Conservation (phyloP, 64 coral and sea anemone species). For the Exaiptasia diaphana region DNA sequence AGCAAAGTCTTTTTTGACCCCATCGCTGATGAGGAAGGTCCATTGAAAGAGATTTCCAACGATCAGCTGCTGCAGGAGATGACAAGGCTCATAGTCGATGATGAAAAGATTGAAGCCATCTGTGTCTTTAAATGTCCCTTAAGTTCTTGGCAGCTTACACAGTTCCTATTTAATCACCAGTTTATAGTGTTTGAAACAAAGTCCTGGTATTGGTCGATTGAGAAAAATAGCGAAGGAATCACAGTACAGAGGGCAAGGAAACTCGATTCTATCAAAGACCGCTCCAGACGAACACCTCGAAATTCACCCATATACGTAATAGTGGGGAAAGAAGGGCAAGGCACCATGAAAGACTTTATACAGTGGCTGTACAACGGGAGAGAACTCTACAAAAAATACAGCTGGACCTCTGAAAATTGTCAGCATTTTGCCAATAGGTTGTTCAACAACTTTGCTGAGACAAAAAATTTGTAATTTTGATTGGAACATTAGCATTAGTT, state of each 20-base stretch:
- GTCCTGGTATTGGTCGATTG: constrained; percentile 29
- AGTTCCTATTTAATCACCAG: constrained; percentile 4
- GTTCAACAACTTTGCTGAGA: background rate
- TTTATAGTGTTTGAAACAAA: constrained; percentile 7
- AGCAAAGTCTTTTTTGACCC: background rate
- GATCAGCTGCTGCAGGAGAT: background rate
- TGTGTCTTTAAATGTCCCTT: constrained; percentile 18
- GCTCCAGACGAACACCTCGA: background rate
- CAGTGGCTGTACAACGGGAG: background rate
- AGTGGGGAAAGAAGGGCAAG: background rate
- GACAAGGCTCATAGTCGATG: background rate
- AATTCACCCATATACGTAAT: background rate
- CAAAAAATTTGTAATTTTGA: too few relatives aligned
- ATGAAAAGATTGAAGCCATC: constrained; percentile 2
- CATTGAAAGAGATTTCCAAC: background rate
- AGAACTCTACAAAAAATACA: constrained; percentile 6
- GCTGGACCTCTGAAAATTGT: background rate
- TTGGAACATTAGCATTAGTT: too few relatives aligned
- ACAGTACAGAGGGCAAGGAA: background rate
- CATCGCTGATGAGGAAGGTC: background rate
- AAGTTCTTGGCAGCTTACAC: background rate
- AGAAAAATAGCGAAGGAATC: constrained; percentile 16
- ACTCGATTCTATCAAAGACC: background rate
- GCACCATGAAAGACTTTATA: background rate
- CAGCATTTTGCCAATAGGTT: constrained; percentile 12